Conservation (phyloP, 2,888 invertebrate genomes). For the Tupiocoris notatus region DNA sequence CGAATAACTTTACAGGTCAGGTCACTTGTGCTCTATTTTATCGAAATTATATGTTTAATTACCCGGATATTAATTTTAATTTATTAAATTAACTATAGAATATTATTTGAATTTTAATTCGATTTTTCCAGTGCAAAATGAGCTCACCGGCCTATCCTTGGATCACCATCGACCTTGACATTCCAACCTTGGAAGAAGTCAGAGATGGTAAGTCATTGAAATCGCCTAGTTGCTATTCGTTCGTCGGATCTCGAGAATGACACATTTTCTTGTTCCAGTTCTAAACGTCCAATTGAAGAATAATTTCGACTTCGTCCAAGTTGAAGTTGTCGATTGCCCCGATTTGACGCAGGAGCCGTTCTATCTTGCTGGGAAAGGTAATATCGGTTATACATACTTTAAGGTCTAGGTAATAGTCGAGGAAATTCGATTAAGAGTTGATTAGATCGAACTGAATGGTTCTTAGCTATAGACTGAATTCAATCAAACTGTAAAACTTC, state of each 20-base stretch:
- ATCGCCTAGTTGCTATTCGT: not conserved
- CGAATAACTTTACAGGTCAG: too few relatives aligned
- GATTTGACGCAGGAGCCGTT: constrained; percentile 79
- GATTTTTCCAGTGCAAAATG: constrained; percentile 5
- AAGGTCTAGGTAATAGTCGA: too few relatives aligned
- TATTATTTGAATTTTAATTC: too few relatives aligned
- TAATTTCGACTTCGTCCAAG: constrained; percentile 70
- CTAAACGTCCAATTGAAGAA: constrained; percentile 65
- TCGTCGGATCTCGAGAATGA: not conserved
- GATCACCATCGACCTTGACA: constrained; percentile 15
- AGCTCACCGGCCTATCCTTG: constrained; percentile 11
- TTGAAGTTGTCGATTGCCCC: constrained; percentile 80
- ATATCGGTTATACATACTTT: too few relatives aligned
- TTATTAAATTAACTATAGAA: too few relatives aligned
- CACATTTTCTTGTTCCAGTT: constrained; percentile 59
- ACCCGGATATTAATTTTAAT: too few relatives aligned
- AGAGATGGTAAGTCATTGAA: constrained; percentile 20
- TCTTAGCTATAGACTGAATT: too few relatives aligned
- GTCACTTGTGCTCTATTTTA: too few relatives aligned
- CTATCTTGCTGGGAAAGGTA: constrained; percentile 76
- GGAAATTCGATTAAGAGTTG: too few relatives aligned
- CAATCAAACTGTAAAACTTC: too few relatives aligned
- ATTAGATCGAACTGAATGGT: too few relatives aligned
- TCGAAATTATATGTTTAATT: not conserved
- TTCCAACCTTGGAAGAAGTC: constrained; percentile 20